A percentile compares a stretch with the other conserved stretches of the same genome.
Conservation (phyloP, 2,888 invertebrate genomes). For the Drosophila cognata region DNA sequence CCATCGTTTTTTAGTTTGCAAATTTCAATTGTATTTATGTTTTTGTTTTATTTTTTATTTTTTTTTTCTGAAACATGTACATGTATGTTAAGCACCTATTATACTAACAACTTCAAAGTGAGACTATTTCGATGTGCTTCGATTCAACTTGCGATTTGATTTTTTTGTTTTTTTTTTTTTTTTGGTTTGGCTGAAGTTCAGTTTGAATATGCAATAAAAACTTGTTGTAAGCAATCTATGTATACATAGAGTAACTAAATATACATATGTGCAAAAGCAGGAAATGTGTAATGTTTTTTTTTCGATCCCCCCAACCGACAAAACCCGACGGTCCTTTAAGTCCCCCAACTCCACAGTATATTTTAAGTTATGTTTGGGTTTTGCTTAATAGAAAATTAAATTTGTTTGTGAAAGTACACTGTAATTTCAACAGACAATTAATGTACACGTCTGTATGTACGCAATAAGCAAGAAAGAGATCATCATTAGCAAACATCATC, state of each 20-base stretch:
- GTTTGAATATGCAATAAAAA: constrained; percentile 46
- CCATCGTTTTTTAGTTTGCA: constrained; percentile 1
- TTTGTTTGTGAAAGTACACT: constrained; percentile 36
- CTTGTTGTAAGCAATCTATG: constrained; percentile 40
- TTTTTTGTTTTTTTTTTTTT: constrained; percentile 3
- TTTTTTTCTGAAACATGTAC: neutral
- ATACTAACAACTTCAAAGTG: neutral
- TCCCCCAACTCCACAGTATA: constrained; percentile 20
- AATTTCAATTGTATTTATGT: neutral
- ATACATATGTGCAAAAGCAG: constrained; percentile 50
- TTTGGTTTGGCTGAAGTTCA: constrained; percentile 8
- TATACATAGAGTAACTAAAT: constrained; percentile 18
- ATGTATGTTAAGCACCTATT: neutral
- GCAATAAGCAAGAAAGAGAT: constrained; percentile 43
- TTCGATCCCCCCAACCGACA: neutral
- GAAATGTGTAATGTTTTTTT: constrained; percentile 46
- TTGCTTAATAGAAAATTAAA: constrained; percentile 53
- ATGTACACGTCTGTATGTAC: constrained; percentile 18
- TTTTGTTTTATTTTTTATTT: neutral
- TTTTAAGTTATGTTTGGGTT: constrained; percentile 53
- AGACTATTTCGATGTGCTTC: constrained; percentile 4
- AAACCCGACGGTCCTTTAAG: neutral
- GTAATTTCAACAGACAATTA: constrained; percentile 41
- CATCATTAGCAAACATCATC: constrained; percentile 31
- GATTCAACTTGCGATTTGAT: neutral